These are phyloP conservation scores for Eilema caniola DNA, from an alignment of 2,888 invertebrate species.

Conservation along the genomic window DNA sequence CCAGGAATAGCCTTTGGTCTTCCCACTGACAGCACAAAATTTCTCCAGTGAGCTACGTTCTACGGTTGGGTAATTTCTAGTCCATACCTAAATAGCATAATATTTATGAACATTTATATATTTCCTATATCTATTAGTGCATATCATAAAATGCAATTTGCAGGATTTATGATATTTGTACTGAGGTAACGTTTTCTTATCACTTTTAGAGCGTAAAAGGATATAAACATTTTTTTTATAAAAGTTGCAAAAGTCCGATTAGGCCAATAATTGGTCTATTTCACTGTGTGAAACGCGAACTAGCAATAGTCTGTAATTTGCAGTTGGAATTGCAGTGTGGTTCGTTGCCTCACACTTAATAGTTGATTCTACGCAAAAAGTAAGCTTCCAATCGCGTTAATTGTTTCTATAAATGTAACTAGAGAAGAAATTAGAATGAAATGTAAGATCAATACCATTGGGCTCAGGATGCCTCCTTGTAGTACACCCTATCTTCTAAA, in stretches of 20 bases:
- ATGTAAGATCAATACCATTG: background rate
- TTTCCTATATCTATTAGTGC: too few species aligned
- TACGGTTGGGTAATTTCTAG: too few species aligned
- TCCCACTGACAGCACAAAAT: too few species aligned
- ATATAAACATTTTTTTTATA: slow-evolving; percentile 15
- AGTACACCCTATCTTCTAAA: background rate
- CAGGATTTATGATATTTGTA: background rate
- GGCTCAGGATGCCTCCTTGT: slow-evolving; percentile 2
- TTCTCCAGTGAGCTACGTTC: too few species aligned
- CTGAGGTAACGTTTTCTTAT: background rate
- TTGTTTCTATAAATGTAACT: background rate
- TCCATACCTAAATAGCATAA: too few species aligned
- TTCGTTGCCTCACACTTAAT: slow-evolving; percentile 37
- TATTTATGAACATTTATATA: too few species aligned
- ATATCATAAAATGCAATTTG: too few species aligned
- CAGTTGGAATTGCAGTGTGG: slow-evolving; percentile 27
- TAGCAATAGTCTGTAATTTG: slow-evolving; percentile 34
- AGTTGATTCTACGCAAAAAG: slow-evolving; percentile 36
- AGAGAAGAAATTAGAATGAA: background rate
- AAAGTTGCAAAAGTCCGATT: slow-evolving; percentile 39
- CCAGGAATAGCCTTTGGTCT: too few species aligned
- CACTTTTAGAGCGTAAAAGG: slow-evolving; percentile 19
- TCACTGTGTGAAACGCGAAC: slow-evolving; percentile 45
- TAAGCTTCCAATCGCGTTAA: slow-evolving; percentile 31
- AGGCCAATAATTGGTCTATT: slow-evolving; percentile 46